phyloP scores from a whole-genome alignment of 2,113 vertebrate genomes.

The Saguinus midas region DNA sequence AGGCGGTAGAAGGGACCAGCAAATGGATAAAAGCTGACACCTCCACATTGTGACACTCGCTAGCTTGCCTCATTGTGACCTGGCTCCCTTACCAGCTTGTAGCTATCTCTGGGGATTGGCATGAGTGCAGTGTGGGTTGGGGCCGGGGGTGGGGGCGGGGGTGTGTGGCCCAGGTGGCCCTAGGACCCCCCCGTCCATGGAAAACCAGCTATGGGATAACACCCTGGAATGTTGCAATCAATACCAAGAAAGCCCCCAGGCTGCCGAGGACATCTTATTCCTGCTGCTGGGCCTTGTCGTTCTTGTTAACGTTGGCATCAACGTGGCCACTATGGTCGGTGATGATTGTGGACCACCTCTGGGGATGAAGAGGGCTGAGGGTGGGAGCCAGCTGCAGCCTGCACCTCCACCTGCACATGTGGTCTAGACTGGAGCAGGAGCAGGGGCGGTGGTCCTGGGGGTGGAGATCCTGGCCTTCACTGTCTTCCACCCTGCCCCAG shows the following conservation, averaged over 20 bases:
- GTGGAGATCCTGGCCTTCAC: not conserved
- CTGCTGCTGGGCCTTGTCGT: constrained; percentile 69
- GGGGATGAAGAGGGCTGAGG: not conserved
- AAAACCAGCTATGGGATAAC: constrained; percentile 44
- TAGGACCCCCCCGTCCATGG: constrained; percentile 66
- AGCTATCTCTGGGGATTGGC: not conserved
- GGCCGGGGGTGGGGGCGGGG: not conserved
- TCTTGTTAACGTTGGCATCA: constrained; percentile 69
- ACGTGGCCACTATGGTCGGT: constrained; percentile 66
- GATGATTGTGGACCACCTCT: not conserved
- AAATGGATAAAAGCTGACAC: not conserved
- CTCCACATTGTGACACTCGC: constrained; percentile 58
- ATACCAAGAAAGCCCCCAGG: constrained; percentile 50
- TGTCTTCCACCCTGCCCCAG: constrained; percentile 13
- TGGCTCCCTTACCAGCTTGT: not conserved
- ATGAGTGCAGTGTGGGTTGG: constrained; percentile 43
- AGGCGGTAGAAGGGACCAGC: not conserved
- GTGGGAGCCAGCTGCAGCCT: not conserved
- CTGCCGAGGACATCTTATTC: constrained; percentile 51
- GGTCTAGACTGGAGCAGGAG: not conserved
- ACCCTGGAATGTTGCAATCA: constrained; percentile 25
- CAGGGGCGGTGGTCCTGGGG: not conserved
- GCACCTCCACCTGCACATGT: not conserved
- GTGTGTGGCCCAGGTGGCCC: constrained; percentile 61
- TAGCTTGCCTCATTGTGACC: constrained; percentile 64